Percentiles rank a stretch among this genome's conserved stretches.
Evolutionary conservation across 2,113 vertebrate genomes (phyloP).

Genomic region (Muntiacus reevesi): DNA sequence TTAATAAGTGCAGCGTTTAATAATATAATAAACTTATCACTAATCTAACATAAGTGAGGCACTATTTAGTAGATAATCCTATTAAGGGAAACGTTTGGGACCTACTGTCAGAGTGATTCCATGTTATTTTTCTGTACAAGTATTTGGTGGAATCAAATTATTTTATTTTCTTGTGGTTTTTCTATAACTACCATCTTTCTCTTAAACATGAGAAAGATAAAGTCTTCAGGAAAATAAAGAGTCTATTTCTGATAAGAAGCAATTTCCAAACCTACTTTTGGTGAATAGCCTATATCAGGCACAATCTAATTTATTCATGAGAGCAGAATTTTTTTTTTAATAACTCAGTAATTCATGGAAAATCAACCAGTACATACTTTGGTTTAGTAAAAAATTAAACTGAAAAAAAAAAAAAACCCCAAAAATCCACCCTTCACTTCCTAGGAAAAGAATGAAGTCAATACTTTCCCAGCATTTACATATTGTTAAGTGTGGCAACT

Average conservation of each 20-base stretch:
- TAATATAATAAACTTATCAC: background rate
- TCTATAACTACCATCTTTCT: background rate
- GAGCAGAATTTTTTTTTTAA: background rate
- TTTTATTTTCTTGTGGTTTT: background rate
- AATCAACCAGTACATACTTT: background rate
- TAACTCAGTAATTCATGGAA: background rate
- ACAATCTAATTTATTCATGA: background rate
- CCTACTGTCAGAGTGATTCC: background rate
- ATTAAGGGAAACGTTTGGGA: background rate
- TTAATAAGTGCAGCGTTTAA: background rate
- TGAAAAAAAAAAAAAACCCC: background rate
- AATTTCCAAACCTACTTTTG: background rate
- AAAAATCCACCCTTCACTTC: background rate
- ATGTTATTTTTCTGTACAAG: background rate
- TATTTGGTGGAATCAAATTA: background rate
- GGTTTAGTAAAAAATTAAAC: conserved; percentile 15
- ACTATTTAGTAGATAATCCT: background rate
- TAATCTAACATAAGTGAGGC: background rate
- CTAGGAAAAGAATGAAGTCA: background rate
- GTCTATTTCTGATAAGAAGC: background rate
- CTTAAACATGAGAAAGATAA: background rate
- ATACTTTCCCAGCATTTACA: background rate
- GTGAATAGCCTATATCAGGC: background rate
- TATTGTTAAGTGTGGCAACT: background rate
- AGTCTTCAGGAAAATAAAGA: background rate